These are phyloP conservation scores for Carassius auratus DNA, from an alignment of 2,113 vertebrate species.

Conservation along the genomic window DNA sequence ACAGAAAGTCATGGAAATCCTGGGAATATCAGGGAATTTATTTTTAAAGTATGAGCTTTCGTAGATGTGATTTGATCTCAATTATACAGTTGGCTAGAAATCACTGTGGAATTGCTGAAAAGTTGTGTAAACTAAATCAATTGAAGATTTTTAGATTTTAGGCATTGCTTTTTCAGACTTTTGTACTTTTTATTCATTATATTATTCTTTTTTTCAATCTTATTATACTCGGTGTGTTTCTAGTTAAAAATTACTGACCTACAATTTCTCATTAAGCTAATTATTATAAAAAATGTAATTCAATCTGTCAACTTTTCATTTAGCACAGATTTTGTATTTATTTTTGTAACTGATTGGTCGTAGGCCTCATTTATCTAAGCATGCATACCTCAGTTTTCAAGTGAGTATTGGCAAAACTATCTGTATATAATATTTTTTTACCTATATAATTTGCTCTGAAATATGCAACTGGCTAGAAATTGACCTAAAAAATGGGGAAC, in stretches of 20 bases:
- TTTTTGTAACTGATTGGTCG: background rate
- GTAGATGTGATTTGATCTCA: background rate
- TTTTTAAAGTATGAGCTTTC: background rate
- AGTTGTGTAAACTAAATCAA: background rate
- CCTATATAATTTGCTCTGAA: background rate
- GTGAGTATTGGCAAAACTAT: no score
- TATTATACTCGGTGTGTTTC: background rate
- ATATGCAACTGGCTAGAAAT: background rate
- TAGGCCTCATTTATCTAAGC: background rate
- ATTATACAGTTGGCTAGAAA: background rate
- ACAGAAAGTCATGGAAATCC: background rate
- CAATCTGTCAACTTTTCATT: background rate
- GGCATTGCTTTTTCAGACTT: background rate
- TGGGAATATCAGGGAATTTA: background rate
- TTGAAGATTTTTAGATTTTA: background rate
- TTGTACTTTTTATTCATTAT: background rate
- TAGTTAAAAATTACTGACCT: background rate
- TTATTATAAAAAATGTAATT: background rate
- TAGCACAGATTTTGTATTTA: background rate
- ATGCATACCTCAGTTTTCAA: no score
- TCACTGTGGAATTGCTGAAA: background rate
- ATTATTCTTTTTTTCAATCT: background rate
- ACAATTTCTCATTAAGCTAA: background rate
- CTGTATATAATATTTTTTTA: no score
- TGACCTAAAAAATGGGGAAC: background rate